These are phyloP conservation scores for Carettochelys insculpta DNA, from an alignment of 2,113 vertebrate genomes.

Conservation along the genomic window DNA sequence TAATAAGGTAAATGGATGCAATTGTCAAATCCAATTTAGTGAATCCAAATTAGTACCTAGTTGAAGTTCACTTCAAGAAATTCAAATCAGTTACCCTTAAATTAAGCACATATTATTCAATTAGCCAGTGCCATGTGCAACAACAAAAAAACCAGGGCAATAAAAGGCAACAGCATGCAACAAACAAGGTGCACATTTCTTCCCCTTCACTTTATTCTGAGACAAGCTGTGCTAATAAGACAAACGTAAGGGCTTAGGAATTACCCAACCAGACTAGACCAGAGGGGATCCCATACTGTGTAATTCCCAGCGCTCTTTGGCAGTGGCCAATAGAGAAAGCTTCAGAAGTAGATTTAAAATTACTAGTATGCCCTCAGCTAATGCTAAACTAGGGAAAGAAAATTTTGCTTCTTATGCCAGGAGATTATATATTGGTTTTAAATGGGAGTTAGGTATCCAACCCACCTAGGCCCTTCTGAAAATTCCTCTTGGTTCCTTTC, in stretches of 20 bases:
- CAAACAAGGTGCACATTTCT: neutral
- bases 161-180: neutral
- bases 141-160: neutral
- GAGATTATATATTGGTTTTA: neutral
- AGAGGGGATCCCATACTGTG: no score
- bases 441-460: neutral
- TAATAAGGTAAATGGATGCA: conserved; percentile 22
- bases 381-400: neutral
- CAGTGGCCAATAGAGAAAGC: neutral
- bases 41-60: conserved; percentile 15
- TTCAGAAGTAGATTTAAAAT: neutral
- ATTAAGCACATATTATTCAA: conserved; percentile 15
- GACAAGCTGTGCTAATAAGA: neutral
- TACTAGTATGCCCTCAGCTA: neutral
- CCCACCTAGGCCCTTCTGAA: neutral
- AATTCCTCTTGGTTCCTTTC: neutral
- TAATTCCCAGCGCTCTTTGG: neutral
- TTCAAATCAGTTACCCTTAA: conserved; percentile 32
- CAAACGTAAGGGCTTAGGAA: neutral
- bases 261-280: neutral
- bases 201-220: neutral
- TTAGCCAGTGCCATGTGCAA: neutral
- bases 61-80: conserved; percentile 4
- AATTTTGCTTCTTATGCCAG: neutral
- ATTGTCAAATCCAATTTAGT: conserved; percentile 25